phyloP scores from a whole-genome alignment of 2,888 invertebrate species.

The Melipona beecheii region DNA sequence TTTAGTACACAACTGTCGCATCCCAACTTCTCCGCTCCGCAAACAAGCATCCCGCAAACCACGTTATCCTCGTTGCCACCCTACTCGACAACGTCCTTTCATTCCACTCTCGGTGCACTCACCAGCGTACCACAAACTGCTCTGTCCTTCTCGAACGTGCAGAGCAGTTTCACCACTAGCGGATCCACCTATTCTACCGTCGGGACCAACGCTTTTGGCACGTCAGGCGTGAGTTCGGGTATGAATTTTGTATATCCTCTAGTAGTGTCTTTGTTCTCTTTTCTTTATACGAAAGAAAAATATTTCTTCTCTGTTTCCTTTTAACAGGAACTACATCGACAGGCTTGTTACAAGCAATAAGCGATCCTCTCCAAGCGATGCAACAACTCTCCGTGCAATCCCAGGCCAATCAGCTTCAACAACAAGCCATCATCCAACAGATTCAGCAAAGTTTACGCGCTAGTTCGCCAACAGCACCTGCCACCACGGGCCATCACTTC shows the following conservation, averaged over 20 bases:
- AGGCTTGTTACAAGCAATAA: conserved; percentile 80
- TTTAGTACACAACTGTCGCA: conserved; percentile 78
- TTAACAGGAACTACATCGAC: conserved; percentile 77
- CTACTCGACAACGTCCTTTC: conserved; percentile 79
- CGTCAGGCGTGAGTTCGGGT: conserved; percentile 80
- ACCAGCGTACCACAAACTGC: conserved; percentile 80
- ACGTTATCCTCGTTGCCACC: conserved; percentile 80
- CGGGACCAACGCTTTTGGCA: conserved; percentile 82
- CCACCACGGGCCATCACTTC: conserved; percentile 73
- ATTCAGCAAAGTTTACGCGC: conserved; percentile 82
- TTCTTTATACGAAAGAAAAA: not conserved
- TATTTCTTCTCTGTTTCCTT: not conserved
- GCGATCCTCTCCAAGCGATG: conserved; percentile 82
- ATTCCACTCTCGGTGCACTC: conserved; percentile 78
- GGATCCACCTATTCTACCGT: conserved; percentile 81
- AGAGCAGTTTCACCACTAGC: conserved; percentile 79
- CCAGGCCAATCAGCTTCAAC: conserved; percentile 82
- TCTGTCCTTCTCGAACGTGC: conserved; percentile 81
- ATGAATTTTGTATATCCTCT: not conserved
- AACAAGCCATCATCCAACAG: conserved; percentile 83
- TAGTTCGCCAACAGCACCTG: conserved; percentile 80
- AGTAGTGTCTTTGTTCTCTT: not conserved
- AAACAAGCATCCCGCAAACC: conserved; percentile 77
- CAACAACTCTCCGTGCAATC: conserved; percentile 83
- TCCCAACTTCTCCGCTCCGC: conserved; percentile 79